Percentiles rank a stretch among this genome's conserved stretches.
These are phyloP conservation scores for Chelonus insularis DNA, from an alignment of 1,140 invertebrate genomes.

Conservation along the genomic window DNA sequence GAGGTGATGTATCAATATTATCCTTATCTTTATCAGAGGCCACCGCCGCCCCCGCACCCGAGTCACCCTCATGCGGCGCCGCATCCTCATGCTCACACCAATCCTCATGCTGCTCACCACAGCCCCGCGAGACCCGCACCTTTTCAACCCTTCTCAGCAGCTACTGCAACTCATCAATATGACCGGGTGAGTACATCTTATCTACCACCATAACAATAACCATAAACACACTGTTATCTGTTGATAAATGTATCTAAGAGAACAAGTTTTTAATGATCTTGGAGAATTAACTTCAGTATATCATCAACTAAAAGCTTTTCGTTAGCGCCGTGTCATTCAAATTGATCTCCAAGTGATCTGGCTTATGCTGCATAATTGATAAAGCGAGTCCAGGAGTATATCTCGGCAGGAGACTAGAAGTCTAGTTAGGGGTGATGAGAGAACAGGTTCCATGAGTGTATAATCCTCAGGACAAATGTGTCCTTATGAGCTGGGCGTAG, in stretches of 20 bases:
- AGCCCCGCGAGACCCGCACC: constrained; percentile 57
- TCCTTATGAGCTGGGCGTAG: neutral
- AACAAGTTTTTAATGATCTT: neutral
- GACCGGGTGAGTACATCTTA: constrained; percentile 58
- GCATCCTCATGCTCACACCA: constrained; percentile 47
- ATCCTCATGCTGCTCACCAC: constrained; percentile 56
- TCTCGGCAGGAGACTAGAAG: constrained; percentile 7
- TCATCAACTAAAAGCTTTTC: no score
- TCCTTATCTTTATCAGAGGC: constrained; percentile 65
- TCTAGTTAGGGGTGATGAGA: neutral
- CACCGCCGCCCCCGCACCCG: constrained; percentile 55
- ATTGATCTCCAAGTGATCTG: constrained; percentile 5
- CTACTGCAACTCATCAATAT: constrained; percentile 59
- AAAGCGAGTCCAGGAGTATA: neutral
- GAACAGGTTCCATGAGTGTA: constrained; percentile 10
- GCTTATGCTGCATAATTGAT: constrained; percentile 9
- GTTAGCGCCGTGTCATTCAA: neutral
- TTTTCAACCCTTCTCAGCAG: constrained; percentile 56
- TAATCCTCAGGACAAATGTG: neutral
- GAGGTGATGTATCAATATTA: constrained; percentile 69
- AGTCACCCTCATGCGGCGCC: constrained; percentile 54
- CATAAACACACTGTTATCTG: no score
- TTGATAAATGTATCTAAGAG: no score
- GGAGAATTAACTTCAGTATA: no score
- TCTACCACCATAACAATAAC: neutral